Percentiles rank a stretch among this genome's conserved stretches.
Evolutionary conservation across 2,113 vertebrate species (phyloP).

Genomic region (Pangasianodon gigas): DNA sequence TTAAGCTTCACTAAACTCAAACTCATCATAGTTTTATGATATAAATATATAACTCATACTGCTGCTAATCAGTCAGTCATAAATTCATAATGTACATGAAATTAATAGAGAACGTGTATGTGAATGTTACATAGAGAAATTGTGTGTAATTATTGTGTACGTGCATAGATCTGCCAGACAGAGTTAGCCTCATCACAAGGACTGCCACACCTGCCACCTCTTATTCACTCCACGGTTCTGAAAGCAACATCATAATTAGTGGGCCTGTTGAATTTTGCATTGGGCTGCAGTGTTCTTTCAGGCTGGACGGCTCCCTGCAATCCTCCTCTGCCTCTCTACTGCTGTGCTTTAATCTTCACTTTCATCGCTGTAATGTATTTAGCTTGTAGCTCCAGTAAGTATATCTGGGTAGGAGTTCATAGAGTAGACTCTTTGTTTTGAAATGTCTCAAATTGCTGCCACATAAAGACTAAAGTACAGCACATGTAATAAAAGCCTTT

Average conservation of each 20-base stretch:
- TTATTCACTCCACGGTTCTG: constrained; percentile 38
- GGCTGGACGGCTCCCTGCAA: constrained; percentile 16
- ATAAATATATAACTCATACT: background rate
- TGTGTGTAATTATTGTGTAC: constrained; percentile 3
- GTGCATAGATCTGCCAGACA: background rate
- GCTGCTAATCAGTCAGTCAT: background rate
- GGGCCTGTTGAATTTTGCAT: constrained; percentile 53
- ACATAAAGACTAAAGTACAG: background rate
- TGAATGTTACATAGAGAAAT: background rate
- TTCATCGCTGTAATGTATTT: constrained; percentile 52
- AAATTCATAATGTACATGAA: background rate
- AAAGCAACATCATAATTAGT: constrained; percentile 55
- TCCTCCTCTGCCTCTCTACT: constrained; percentile 24
- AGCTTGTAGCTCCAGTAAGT: constrained; percentile 45
- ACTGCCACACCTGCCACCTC: constrained; percentile 51
- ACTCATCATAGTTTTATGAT: background rate
- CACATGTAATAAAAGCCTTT: background rate
- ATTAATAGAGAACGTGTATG: background rate
- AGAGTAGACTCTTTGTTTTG: constrained; percentile 41
- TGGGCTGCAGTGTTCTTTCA: constrained; percentile 36
- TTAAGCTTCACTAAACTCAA: background rate
- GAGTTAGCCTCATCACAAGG: constrained; percentile 35
- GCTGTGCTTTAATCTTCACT: constrained; percentile 41
- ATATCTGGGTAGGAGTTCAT: constrained; percentile 31
- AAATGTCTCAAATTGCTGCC: constrained; percentile 40